Conservation (phyloP, 2,797 vertebrate genomes). For the Lemur catta region DNA sequence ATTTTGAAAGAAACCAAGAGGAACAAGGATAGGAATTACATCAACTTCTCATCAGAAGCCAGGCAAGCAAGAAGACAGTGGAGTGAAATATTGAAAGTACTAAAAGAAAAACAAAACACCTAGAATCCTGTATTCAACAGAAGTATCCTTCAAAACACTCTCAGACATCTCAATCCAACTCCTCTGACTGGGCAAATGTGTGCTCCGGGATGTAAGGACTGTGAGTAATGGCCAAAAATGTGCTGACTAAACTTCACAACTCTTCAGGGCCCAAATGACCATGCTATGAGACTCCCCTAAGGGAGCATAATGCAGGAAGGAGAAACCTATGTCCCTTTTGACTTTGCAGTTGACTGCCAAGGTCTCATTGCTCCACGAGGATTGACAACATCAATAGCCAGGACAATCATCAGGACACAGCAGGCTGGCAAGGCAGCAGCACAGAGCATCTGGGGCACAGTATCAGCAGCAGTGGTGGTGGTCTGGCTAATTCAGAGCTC, state of each 20-base stretch:
- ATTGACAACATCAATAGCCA: neutral
- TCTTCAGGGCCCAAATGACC: conserved; percentile 22
- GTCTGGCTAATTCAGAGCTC: conserved; percentile 43
- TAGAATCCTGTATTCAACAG: neutral
- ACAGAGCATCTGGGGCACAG: neutral
- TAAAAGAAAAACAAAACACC: neutral
- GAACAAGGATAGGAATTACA: neutral
- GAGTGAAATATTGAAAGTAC: neutral
- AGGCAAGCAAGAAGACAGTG: neutral
- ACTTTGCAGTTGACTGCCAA: conserved; percentile 20
- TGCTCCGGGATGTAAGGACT: neutral
- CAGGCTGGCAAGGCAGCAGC: neutral
- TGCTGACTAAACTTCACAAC: neutral
- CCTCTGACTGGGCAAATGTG: neutral
- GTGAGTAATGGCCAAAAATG: neutral
- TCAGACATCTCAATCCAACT: neutral
- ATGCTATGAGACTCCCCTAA: neutral
- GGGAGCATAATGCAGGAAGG: neutral
- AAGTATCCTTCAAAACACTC: neutral
- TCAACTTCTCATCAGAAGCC: neutral
- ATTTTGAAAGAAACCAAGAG: neutral
- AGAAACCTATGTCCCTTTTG: neutral
- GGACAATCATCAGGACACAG: neutral
- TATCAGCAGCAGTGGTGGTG: neutral
- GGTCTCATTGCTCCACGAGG: neutral